Percentiles rank a stretch among this genome's conserved stretches.
Conservation (phyloP, 2,888 invertebrate species). For the Eilema sororculum region DNA sequence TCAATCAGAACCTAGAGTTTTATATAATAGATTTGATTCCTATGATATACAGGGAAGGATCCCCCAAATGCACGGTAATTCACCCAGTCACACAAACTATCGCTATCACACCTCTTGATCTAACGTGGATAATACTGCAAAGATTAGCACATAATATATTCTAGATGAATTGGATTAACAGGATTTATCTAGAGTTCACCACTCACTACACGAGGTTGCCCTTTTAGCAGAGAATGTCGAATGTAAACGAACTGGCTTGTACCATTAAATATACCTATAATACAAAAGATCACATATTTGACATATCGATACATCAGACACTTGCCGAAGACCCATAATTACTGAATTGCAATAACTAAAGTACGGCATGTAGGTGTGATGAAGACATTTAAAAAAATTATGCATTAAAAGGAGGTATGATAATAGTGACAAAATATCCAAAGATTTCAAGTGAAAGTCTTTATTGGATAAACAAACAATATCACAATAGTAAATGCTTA, state of each 20-base stretch:
- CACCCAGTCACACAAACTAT: background rate
- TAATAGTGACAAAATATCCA: background rate
- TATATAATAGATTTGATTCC: too few species aligned
- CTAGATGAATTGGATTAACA: constrained; percentile 2
- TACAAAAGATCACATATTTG: constrained; percentile 7
- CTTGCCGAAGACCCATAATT: background rate
- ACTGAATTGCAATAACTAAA: background rate
- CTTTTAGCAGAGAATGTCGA: constrained; percentile 21
- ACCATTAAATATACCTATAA: background rate
- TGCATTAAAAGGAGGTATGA: background rate
- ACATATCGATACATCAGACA: background rate
- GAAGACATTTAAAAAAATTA: too few species aligned
- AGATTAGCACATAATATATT: background rate
- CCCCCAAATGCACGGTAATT: background rate
- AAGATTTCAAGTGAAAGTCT: too few species aligned
- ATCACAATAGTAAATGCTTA: too few species aligned
- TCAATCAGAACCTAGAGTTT: too few species aligned
- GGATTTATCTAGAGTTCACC: constrained; percentile 5
- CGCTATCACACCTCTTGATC: background rate
- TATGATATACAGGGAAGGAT: background rate
- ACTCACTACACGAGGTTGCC: constrained; percentile 14
- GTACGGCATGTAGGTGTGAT: background rate
- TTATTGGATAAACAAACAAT: too few species aligned
- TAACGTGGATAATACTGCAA: background rate
- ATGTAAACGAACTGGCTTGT: constrained; percentile 18